Evolutionary conservation across 2,888 invertebrate genomes (phyloP), one percentile per base, ranked within the genome.

Genomic region (Nemotelus pantherinus): DNA sequence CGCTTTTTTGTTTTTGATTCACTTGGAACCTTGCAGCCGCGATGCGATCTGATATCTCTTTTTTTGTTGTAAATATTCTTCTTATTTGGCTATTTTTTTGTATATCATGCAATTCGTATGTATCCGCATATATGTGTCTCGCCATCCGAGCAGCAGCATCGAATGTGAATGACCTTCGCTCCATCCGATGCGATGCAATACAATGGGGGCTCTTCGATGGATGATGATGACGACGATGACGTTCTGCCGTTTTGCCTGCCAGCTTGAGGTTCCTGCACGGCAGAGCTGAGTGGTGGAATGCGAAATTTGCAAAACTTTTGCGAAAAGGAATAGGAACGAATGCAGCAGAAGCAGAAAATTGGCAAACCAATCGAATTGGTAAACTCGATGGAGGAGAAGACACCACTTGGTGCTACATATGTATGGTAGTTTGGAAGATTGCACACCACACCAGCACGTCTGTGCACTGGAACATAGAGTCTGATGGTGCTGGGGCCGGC

Each of bases 131-230:
- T n/a, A 53, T 10, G 7, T 58, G n/a, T 58, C 58, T 58, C 39
- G n/a, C 39, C 25, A 25, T 25, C 25, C 25, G 25, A 25, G 25
- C 25, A 25, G 25, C 25, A 6, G 71, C 55, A 57, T 71, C 57
- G 71, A 57, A 71, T 71, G 71, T 71, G 71, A 71, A 71, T 71
- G 71, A 71, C 71, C 71, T 71, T 71, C 71, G 68, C 53, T 25
- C 48, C 10, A 68, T 7, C 44, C 47, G 65, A 65, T 65, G 10
- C 45, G 47, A 44, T 65, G 10, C 43, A 43, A 10, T 65, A 47
- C 65, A 65, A 45, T 65, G 65, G 65, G 25, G 65, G n/a, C 47
- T 65, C 65, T 39, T 41, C 43, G 63, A 63, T 63, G 63, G 53
- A 4, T 10, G 57, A 57, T 57, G 57, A 5, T 57, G 63, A 44